phyloP scores from a whole-genome alignment of 1,140 invertebrate genomes.

The Rhynchophorus ferrugineus region DNA sequence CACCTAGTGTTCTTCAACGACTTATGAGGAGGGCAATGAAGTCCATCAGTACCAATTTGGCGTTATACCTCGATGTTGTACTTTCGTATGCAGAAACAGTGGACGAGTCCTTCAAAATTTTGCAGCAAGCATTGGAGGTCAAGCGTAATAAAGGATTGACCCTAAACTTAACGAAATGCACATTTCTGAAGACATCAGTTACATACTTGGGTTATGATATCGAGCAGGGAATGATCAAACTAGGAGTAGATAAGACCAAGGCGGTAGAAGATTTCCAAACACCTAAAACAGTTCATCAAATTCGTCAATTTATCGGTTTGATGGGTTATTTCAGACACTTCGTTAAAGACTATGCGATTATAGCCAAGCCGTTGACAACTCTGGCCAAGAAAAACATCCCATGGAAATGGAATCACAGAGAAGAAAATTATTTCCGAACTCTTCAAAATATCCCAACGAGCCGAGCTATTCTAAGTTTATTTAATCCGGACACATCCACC shows the following conservation, averaged over 20 bases:
- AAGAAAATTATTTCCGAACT: neutral
- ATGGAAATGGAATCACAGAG: neutral
- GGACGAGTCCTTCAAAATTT: too few relatives aligned
- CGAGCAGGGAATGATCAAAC: too few relatives aligned
- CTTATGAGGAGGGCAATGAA: neutral
- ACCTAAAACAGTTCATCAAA: constrained; percentile 11
- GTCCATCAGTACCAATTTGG: neutral
- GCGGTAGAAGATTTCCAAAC: constrained; percentile 32
- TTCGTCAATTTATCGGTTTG: constrained; percentile 36
- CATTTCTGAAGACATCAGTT: too few relatives aligned
- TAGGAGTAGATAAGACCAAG: too few relatives aligned
- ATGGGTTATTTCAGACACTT: constrained; percentile 37
- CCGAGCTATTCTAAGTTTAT: neutral
- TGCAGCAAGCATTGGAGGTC: too few relatives aligned
- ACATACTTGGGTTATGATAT: too few relatives aligned
- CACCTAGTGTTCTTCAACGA: neutral
- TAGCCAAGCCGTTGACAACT: constrained; percentile 27
- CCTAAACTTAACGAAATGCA: too few relatives aligned
- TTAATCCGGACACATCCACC: neutral
- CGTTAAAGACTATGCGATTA: constrained; percentile 29
- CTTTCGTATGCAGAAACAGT: too few relatives aligned
- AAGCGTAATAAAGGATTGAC: too few relatives aligned
- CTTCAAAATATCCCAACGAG: neutral
- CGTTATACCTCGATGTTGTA: neutral
- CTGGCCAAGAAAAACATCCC: constrained; percentile 26